Evolutionary conservation across 2,797 vertebrate genomes (phyloP).

Genomic region (Rhinichthys osculus): DNA sequence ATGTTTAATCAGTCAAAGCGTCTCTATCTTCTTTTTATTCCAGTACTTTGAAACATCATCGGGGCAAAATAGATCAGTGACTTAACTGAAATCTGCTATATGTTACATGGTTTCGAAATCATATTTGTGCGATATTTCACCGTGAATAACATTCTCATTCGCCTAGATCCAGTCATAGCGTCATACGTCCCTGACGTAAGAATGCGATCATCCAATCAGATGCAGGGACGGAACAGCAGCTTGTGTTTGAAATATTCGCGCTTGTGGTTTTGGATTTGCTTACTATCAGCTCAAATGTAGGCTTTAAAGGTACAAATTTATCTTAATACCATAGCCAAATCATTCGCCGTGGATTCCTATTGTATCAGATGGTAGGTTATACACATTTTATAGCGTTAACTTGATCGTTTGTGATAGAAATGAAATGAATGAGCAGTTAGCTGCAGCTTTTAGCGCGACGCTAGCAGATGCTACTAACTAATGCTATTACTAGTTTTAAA

Average conservation of each 20-base stretch:
- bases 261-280: slow-evolving; percentile 41
- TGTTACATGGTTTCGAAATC: not conserved
- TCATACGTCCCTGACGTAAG: slow-evolving; percentile 40
- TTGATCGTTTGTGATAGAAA: not conserved
- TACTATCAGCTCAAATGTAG: not conserved
- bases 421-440: slow-evolving; percentile 37
- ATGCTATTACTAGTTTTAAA: not conserved
- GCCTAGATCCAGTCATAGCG: not conserved
- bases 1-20: no score
- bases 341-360: not conserved
- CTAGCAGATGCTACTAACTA: not conserved
- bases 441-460: slow-evolving; percentile 17
- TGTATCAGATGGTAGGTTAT: slow-evolving; percentile 29
- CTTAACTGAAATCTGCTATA: not conserved
- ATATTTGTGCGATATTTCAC: not conserved
- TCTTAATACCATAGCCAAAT: not conserved
- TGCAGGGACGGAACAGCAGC: slow-evolving; percentile 58
- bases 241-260: slow-evolving; percentile 82
- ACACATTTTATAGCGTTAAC: not conserved
- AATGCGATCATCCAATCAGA: slow-evolving; percentile 67
- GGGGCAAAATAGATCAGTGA: not conserved
- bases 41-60: not conserved
- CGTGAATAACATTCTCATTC: not conserved
- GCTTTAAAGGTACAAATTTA: not conserved
- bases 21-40: no score